phyloP scores from a whole-genome alignment of 2,113 vertebrate species.

The Terrapene triunguis region DNA sequence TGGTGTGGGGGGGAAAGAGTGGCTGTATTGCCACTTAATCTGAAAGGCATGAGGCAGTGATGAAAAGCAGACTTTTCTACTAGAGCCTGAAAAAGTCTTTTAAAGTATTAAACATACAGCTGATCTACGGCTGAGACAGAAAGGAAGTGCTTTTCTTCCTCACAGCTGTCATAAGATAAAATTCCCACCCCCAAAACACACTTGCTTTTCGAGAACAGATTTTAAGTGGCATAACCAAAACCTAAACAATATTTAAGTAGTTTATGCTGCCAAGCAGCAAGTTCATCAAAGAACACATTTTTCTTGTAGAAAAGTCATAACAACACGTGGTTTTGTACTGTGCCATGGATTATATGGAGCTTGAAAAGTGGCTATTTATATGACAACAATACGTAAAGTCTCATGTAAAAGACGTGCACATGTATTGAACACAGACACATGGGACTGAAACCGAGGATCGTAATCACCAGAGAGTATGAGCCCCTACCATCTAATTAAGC shows the following conservation, averaged over 20 bases:
- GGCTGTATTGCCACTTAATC: neutral
- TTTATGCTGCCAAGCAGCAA: neutral
- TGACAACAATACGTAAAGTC: neutral
- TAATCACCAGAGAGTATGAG: neutral
- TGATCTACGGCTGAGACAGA: neutral
- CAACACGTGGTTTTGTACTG: neutral
- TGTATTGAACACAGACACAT: neutral
- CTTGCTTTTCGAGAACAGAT: neutral
- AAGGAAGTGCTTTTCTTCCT: neutral
- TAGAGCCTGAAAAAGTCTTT: neutral
- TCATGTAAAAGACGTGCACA: neutral
- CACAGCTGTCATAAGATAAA: neutral
- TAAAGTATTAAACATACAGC: neutral
- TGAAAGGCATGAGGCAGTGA: neutral
- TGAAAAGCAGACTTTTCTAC: neutral
- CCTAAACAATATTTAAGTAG: accelerated
- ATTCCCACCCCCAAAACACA: neutral
- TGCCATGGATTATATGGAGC: neutral
- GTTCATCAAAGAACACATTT: accelerated
- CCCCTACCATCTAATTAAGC: neutral
- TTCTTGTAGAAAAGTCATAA: neutral
- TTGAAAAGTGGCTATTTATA: neutral
- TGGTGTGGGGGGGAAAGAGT: neutral
- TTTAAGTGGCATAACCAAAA: neutral
- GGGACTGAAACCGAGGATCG: neutral